Evolutionary conservation across 2,797 vertebrate species (phyloP).

Genomic region (Fistularia tabacaria): DNA sequence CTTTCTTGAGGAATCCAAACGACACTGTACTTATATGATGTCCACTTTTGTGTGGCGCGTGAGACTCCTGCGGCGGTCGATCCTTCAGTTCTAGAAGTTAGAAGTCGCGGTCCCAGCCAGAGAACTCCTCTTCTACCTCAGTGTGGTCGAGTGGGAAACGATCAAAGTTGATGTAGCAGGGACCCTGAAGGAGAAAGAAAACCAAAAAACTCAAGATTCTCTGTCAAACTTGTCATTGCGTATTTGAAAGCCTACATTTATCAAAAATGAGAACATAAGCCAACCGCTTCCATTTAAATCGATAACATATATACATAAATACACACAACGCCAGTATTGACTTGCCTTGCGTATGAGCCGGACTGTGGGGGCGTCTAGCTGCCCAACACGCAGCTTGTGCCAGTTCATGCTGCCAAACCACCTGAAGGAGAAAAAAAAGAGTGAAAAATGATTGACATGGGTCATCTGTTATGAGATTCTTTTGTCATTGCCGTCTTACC

Average conservation of each 20-base stretch:
- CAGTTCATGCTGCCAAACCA: slow-evolving; percentile 81
- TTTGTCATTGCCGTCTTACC: not conserved
- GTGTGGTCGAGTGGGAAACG: slow-evolving; percentile 69
- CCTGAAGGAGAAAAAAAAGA: slow-evolving; percentile 40
- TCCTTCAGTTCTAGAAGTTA: slow-evolving; percentile 4
- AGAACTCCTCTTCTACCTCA: slow-evolving; percentile 71
- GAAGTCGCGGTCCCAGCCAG: slow-evolving; percentile 74
- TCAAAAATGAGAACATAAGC: too few relatives aligned
- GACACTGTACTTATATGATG: too few relatives aligned
- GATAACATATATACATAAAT: too few relatives aligned
- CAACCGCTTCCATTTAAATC: too few relatives aligned
- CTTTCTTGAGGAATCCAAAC: too few relatives aligned
- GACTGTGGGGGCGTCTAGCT: slow-evolving; percentile 75
- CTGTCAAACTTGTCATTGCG: too few relatives aligned
- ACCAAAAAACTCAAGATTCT: not conserved
- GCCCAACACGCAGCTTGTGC: slow-evolving; percentile 77
- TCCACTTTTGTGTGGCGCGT: not conserved
- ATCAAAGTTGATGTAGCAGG: slow-evolving; percentile 81
- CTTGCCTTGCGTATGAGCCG: slow-evolving; percentile 75
- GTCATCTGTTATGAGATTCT: too few relatives aligned
- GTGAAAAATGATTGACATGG: not conserved
- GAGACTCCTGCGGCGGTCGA: slow-evolving; percentile 5
- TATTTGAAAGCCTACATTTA: too few relatives aligned
- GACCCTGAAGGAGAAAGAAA: slow-evolving; percentile 61
- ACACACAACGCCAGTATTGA: not conserved